A percentile compares a stretch with the other conserved stretches of the same genome.
These are phyloP conservation scores for Dendrocincla tyrannina DNA, from an alignment of 2,797 vertebrate genomes.

Conservation along the genomic window DNA sequence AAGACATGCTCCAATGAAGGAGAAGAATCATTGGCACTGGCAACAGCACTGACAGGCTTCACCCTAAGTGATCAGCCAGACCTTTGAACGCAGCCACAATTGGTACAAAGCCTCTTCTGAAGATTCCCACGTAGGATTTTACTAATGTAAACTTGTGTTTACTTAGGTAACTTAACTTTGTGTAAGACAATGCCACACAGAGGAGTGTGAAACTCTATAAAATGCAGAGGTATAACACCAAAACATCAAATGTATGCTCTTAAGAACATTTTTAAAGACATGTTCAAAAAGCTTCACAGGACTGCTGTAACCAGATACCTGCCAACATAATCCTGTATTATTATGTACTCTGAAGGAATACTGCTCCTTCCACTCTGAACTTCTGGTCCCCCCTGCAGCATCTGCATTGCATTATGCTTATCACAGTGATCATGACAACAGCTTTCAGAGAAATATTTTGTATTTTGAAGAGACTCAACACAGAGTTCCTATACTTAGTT, in stretches of 20 bases:
- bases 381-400: not conserved
- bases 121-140: not conserved
- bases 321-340: not conserved
- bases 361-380: not conserved
- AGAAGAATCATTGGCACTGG: not conserved
- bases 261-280: not conserved
- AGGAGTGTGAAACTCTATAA: not conserved
- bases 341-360: not conserved
- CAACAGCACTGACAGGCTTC: not conserved
- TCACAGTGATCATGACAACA: not conserved
- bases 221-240: not conserved
- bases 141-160: not conserved
- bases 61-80: not conserved
- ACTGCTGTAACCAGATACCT: not conserved
- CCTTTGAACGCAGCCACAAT: not conserved
- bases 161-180: not conserved
- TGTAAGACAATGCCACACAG: not conserved
- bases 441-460: not conserved
- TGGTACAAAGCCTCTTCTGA: not conserved
- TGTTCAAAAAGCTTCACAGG: not conserved
- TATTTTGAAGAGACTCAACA: not conserved
- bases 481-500: constrained; percentile 41
- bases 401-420: not conserved
- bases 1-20: not conserved
- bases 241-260: not conserved